Base-by-base conservation (phyloP, 2,113 vertebrate species). In the Hippoglossus stenolepis region DNA sequence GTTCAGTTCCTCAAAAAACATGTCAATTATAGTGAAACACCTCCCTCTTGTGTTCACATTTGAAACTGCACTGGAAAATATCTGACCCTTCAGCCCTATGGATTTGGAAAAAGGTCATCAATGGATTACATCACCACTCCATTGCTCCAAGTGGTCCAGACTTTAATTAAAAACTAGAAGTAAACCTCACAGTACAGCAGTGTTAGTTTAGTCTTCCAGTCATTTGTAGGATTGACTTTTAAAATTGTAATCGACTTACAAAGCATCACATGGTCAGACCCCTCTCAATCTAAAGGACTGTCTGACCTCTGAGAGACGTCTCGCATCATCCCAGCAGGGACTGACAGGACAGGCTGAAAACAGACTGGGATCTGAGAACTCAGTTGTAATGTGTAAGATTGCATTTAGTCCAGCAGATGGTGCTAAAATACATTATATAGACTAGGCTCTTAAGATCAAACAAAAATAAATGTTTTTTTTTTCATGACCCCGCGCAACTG, bases 11-110 rank as follows among this genome's bases (percentile, higher is more conserved):
- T 49, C 20, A 23, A 15, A 8, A 20, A 2, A 14, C 5, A 9
- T 24, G 12, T 2, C 1, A 31, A 43, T 7, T 24, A 13, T 54
- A 21, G 64, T 59, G 57, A 63, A 80, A 81, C 45, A 71, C 14
- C 38, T 21, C 80, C 70, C 81, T 78, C 81, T 26, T 1, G 26
- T 81, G 85, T 51, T 61, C 70, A 60, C 10, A 28, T 26, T n/a
- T 15, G 14, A 26, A 65, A 78, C 45, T 78, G 59, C 74, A 65
- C 21, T 5, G 47, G 2, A 40, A 56, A 31, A 67, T 7, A 20
- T 23, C n/a, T 14, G 20, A 23, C 17, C 45, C 64, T 40, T 13
- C 15, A 17, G 23, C 15, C 15, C 3, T 3, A 15, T 4, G 5
- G 8, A 47, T 17, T 49, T 47, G 7, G 38, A 65, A 18, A 47